Evolutionary conservation across 2,797 vertebrate species (phyloP), one percentile per base, ranked within the genome.

Genomic region (Emys orbicularis): DNA sequence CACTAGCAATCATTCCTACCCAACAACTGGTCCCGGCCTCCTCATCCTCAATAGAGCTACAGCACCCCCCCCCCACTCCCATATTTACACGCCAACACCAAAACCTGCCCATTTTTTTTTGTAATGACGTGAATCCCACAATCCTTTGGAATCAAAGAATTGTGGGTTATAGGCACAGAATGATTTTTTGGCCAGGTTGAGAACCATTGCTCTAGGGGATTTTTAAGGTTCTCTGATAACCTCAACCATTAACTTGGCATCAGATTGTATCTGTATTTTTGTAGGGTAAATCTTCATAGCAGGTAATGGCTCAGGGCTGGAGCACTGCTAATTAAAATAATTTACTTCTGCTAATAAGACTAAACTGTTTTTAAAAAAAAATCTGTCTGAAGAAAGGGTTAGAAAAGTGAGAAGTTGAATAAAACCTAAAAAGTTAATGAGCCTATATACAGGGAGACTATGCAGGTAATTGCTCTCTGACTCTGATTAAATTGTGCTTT

Each of bases 81-180:
- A 68, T 21, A n/a, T 8, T 37, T n/a, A 21, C 9, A n/a, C 2
- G 16, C n/a, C 34, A 68, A 68, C 65, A 68, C 31, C 31, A 65
- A 34, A 31, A 65, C 19, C 8, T 34, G 18, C 19, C 65, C n/a
- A 18, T 21, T 68, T 37, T 68, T 18, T 18, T 68, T 68, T n/a
- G n/a, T 18, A 16, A 68, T 37, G 9, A 68, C 10, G 5, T 18
- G 29, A 79, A 34, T 50, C 47, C 76, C 49, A 79, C 47, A 79
- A 5, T 21, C 16, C 1, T 9, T 5, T 2, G 1, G 5, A 31
- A 1, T 57, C 4, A 16, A 92, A 4, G 2, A 74, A 2, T 53
- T 89, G 81, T 85, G 88, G 1, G 49, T 44, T 54, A 74, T 50
- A 57, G 31, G 89, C 56, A 10, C 9, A 23, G 81, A 3, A 5